These are phyloP conservation scores for Megalurothrips usitatus DNA, from an alignment of 2,888 invertebrate species.

Conservation along the genomic window DNA sequence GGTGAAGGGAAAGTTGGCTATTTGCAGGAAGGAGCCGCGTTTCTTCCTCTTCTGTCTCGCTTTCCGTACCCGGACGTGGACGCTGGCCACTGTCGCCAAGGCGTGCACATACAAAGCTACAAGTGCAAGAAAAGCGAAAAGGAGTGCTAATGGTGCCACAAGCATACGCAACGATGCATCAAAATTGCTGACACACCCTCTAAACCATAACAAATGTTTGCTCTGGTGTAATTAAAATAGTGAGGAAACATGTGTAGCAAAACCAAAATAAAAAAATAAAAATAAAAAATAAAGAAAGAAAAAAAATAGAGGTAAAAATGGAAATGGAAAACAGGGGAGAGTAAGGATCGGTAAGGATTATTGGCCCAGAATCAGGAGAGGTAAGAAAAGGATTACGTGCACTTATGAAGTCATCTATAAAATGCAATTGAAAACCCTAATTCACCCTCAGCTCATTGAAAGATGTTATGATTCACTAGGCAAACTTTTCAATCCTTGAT, in stretches of 20 bases:
- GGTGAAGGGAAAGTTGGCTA: constrained; percentile 47
- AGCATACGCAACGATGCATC: neutral
- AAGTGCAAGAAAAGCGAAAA: constrained; percentile 33
- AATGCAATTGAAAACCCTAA: too few species aligned
- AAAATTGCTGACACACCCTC: neutral
- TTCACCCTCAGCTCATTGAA: too few species aligned
- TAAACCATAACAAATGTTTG: constrained; percentile 29
- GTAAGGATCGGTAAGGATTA: constrained; percentile 37
- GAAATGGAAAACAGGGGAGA: constrained; percentile 36
- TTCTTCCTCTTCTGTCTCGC: constrained; percentile 69
- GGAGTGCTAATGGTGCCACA: constrained; percentile 23
- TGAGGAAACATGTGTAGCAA: constrained; percentile 33
- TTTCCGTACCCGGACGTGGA: constrained; percentile 65
- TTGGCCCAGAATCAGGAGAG: neutral
- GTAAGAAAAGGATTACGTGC: neutral
- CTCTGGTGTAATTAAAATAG: neutral
- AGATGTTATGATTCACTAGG: too few species aligned
- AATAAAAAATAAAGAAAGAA: constrained; percentile 33
- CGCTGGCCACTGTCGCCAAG: constrained; percentile 48
- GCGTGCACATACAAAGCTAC: constrained; percentile 29
- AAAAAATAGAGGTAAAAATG: too few species aligned
- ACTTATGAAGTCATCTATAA: too few species aligned
- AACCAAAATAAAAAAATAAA: constrained; percentile 32
- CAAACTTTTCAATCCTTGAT: too few species aligned
- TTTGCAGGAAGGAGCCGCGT: constrained; percentile 46